Base-by-base conservation (phyloP, 2,797 vertebrate genomes). In the Falco rusticolus region DNA sequence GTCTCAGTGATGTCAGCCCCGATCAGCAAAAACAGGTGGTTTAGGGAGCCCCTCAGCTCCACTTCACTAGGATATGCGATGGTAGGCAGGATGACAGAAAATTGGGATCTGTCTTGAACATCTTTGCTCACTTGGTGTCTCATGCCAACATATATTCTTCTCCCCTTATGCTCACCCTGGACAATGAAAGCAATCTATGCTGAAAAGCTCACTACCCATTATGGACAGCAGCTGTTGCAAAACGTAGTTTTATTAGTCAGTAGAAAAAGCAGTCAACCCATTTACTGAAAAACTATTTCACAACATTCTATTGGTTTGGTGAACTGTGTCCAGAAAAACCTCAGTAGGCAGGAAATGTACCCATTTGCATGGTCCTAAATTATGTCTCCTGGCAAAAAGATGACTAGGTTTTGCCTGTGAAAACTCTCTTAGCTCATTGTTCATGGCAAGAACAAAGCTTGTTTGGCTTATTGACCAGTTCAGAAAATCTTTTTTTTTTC, bases 381-480 rank as follows among this genome's bases (percentile, higher is more conserved):
- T 91, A 93, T 91, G 94, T 95, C 31, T 94, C 41, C 78, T 93
- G 92, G 89, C 84, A 79, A 53, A 88, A 92, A 78, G 28, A 33
- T 2, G 6, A 53, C 34, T 75, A 17, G 18, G 4, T 50, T 89
- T 85, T 90, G 82, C 87, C 79, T 78, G 7, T 81, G 79, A 94
- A 94, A 93, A 88, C 50, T 63, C 12, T 48, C 37, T 70, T 84
- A 43, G 41, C 72, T 89, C 33, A 28, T 5, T 75, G 33, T 54
- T 86, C 53, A 37, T 61, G 50, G 57, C 59, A 71, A 88, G 50
- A 78, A 45, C 26, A 65, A 65, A 80, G 5, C 11, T 64, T 48
- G 56, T 88, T 93, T 94, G 79, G 50, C 34, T 93, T 51, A 48
- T 65, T 72, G 72, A 84, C 19, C 24, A 47, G 8, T 15, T 28